A percentile compares a stretch with the other conserved stretches of the same genome.
Conservation (phyloP, 1,140 invertebrate genomes). For the Calephelis virginiensis region DNA sequence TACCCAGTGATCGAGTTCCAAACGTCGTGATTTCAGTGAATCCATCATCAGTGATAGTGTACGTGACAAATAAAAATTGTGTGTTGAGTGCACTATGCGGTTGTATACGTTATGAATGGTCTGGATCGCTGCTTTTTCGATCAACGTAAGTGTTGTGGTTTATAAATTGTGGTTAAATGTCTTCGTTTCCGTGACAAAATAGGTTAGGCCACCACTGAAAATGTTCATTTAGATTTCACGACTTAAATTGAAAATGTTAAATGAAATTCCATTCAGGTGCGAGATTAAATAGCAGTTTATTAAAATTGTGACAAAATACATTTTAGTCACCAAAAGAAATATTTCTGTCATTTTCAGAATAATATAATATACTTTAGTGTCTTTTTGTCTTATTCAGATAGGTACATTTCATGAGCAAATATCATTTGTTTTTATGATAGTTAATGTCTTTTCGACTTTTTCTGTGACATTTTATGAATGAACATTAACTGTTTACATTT, state of each 20-base stretch:
- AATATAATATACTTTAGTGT: too few species aligned
- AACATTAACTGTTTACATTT: too few species aligned
- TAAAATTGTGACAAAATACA: too few species aligned
- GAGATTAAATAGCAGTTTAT: too few species aligned
- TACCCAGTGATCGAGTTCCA: constrained; percentile 59
- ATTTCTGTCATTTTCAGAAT: too few species aligned
- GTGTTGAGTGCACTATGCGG: constrained; percentile 71
- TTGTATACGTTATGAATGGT: constrained; percentile 75
- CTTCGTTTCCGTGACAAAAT: not conserved
- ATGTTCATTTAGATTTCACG: not conserved
- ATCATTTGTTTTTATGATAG: too few species aligned
- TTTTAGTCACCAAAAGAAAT: too few species aligned
- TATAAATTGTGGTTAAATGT: constrained; percentile 30
- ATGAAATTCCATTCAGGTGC: not conserved
- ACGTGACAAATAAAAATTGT: constrained; percentile 61
- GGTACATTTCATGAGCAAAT: too few species aligned
- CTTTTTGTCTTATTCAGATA: too few species aligned
- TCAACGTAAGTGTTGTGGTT: constrained; percentile 71
- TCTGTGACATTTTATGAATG: too few species aligned
- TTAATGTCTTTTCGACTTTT: too few species aligned
- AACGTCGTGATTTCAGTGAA: constrained; percentile 69
- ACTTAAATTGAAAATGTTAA: not conserved
- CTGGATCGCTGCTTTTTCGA: constrained; percentile 76
- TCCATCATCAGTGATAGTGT: constrained; percentile 55
- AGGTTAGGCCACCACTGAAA: constrained; percentile 3